Evolutionary conservation across 2,888 invertebrate species (phyloP).

Genomic region (Iphiclides podalirius): DNA sequence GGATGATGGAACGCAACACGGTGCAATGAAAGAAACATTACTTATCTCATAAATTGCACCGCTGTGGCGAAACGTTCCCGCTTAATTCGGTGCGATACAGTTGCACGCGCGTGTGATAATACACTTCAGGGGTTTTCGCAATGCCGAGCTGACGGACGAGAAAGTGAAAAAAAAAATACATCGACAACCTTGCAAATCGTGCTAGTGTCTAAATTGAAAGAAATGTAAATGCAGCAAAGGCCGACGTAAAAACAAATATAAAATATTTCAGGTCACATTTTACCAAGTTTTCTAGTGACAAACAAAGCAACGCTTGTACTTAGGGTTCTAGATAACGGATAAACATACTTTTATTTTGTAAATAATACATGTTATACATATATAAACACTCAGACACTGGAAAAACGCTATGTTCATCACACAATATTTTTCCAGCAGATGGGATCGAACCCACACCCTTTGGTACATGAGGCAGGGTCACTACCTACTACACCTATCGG

Average conservation of each 20-base stretch:
- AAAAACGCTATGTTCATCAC: too few species aligned
- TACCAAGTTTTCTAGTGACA: not conserved
- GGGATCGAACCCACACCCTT: too few species aligned
- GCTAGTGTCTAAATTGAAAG: not conserved
- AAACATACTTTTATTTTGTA: too few species aligned
- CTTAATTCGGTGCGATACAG: constrained; percentile 16
- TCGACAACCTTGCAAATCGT: not conserved
- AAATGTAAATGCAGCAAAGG: too few species aligned
- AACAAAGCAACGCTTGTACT: too few species aligned
- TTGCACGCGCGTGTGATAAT: not conserved
- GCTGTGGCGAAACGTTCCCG: constrained; percentile 9
- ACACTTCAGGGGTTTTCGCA: not conserved
- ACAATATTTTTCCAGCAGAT: too few species aligned
- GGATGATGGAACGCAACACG: constrained; percentile 20
- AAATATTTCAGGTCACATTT: not conserved
- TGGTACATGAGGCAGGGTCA: too few species aligned
- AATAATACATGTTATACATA: too few species aligned
- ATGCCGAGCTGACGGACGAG: not conserved
- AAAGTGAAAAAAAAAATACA: not conserved
- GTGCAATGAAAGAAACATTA: constrained; percentile 22
- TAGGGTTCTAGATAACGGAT: too few species aligned
- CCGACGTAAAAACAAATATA: too few species aligned
- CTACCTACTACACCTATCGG: too few species aligned
- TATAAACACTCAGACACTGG: too few species aligned
- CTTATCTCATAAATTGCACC: constrained; percentile 23